Evolutionary conservation across 2,888 invertebrate species (phyloP).

Genomic region (Holacanthella duospinosa): DNA sequence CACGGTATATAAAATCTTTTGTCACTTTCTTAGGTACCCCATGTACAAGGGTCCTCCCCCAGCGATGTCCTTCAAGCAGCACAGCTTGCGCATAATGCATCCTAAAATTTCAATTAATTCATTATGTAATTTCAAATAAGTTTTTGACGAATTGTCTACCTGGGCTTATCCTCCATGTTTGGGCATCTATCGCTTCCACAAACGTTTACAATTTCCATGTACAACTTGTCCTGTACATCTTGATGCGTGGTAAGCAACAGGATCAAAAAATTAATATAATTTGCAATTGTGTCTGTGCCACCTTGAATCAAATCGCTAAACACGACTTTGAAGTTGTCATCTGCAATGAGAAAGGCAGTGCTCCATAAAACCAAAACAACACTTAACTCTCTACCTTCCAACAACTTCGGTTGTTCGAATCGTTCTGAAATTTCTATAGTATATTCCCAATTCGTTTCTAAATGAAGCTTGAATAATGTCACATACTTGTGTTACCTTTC

Average conservation of each 20-base stretch:
- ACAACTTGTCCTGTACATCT: not conserved
- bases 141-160: not conserved
- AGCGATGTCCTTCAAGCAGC: conserved; percentile 7
- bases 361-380: too few relatives aligned
- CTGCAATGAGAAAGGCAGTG: too few relatives aligned
- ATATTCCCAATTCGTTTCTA: too few relatives aligned
- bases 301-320: conserved; percentile 10
- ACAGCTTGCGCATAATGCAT: conserved; percentile 9
- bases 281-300: not conserved
- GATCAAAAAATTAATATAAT: not conserved
- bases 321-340: conserved; percentile 10
- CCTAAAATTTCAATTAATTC: not conserved
- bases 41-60: conserved; percentile 9
- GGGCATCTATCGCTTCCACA: not conserved
- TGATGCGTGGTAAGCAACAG: not conserved
- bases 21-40: not conserved
- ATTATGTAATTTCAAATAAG: not conserved
- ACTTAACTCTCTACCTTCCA: too few relatives aligned
- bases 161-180: not conserved
- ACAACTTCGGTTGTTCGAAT: too few relatives aligned
- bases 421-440: too few relatives aligned
- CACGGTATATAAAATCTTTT: not conserved
- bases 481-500: too few relatives aligned
- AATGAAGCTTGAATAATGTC: too few relatives aligned
- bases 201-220: not conserved